A percentile compares a stretch with the other conserved stretches of the same genome.
Conservation (phyloP, 2,113 vertebrate genomes). For the Naja naja region DNA sequence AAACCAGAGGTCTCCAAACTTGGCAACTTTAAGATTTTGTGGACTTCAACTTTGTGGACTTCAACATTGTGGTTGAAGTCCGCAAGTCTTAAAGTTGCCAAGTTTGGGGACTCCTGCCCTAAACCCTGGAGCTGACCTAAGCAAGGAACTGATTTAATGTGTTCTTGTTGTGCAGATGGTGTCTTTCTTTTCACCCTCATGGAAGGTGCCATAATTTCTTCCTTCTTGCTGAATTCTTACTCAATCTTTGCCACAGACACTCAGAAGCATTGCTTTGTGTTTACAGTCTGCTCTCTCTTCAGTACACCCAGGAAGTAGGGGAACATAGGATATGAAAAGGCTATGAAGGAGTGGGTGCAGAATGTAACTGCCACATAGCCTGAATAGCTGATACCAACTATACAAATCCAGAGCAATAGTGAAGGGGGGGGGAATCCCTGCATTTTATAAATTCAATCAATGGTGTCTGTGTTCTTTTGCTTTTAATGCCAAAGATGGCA, state of each 20-base stretch:
- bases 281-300: not conserved
- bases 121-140: not conserved
- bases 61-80: too few species aligned
- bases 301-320: not conserved
- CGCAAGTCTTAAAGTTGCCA: too few species aligned
- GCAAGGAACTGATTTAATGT: not conserved
- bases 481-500: not conserved
- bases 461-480: not conserved
- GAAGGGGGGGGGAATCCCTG: not conserved
- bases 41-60: too few species aligned
- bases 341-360: not conserved
- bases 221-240: not conserved
- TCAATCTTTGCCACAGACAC: not conserved
- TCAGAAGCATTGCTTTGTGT: not conserved
- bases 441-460: not conserved
- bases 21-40: too few species aligned
- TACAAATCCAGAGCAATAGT: not conserved
- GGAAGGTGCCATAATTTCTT: not conserved
- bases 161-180: conserved; percentile 40
- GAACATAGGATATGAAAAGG: not conserved
- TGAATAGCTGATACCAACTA: not conserved
- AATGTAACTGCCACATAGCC: not conserved
- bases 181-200: not conserved
- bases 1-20: not conserved
- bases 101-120: not conserved